phyloP scores from a whole-genome alignment of 2,888 invertebrate species.

The Erebia ligea region DNA sequence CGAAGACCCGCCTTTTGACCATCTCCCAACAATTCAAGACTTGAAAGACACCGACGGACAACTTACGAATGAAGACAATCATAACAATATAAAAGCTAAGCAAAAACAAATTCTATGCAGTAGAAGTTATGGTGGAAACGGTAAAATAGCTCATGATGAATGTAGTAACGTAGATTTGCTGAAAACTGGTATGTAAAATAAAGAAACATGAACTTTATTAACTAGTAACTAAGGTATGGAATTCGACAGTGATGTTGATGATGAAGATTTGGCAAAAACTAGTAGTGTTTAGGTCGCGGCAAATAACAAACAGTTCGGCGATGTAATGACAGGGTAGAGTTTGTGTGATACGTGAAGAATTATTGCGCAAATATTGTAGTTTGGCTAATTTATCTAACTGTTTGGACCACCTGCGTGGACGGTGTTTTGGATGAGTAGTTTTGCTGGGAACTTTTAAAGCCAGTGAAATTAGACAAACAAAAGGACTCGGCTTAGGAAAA shows the following conservation, averaged over 20 bases:
- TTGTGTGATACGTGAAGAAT: constrained; percentile 41
- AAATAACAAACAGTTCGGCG: constrained; percentile 46
- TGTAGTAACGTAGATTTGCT: neutral
- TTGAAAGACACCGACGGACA: constrained; percentile 33
- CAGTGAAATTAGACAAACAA: too few species aligned
- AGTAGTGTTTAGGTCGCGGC: constrained; percentile 42
- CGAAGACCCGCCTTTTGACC: constrained; percentile 34
- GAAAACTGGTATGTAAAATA: constrained; percentile 11
- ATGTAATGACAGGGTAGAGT: constrained; percentile 47
- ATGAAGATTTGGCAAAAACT: constrained; percentile 34
- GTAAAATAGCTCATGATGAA: neutral
- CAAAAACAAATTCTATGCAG: neutral
- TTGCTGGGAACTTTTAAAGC: neutral
- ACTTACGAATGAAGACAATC: neutral
- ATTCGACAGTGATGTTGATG: neutral
- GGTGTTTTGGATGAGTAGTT: constrained; percentile 32
- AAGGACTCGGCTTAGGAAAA: too few species aligned
- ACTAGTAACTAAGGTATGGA: neutral
- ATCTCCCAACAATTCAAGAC: constrained; percentile 19
- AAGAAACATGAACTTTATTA: constrained; percentile 19
- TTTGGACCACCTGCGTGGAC: constrained; percentile 40
- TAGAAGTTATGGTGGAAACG: neutral
- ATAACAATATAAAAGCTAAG: neutral
- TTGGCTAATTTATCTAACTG: constrained; percentile 29
- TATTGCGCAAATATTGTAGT: constrained; percentile 48